A percentile compares a stretch with the other conserved stretches of the same genome.
Evolutionary conservation across 2,113 vertebrate genomes (phyloP).

Genomic region (Eulemur rufifrons): DNA sequence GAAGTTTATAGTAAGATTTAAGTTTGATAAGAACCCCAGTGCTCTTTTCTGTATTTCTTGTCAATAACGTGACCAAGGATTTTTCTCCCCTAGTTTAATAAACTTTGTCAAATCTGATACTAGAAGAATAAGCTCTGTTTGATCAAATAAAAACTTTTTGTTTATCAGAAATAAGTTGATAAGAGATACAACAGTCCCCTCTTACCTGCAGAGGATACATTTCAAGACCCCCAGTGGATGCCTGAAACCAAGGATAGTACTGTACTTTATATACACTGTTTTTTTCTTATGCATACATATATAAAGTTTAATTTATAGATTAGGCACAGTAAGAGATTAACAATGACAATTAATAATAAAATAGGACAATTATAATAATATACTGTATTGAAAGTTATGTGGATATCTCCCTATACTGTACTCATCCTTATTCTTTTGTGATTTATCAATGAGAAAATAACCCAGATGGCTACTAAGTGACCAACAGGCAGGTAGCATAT

Average conservation of each 20-base stretch:
- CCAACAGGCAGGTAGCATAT: neutral
- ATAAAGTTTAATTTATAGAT: neutral
- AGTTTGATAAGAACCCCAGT: conserved; percentile 25
- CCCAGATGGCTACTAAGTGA: neutral
- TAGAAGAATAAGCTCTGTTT: neutral
- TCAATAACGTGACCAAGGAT: neutral
- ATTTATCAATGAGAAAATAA: neutral
- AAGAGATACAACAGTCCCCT: neutral
- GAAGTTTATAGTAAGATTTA: conserved; percentile 47
- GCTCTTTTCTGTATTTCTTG: conserved; percentile 5
- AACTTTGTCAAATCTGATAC: neutral
- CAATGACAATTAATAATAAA: neutral
- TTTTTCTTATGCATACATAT: neutral
- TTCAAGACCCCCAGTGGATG: neutral
- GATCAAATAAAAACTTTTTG: neutral
- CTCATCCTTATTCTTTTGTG: neutral
- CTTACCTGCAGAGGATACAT: neutral
- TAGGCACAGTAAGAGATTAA: neutral
- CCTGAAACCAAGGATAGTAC: neutral
- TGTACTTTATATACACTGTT: neutral
- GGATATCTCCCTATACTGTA: neutral
- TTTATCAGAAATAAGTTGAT: conserved; percentile 23
- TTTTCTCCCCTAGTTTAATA: neutral
- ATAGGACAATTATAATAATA: neutral
- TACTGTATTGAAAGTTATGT: neutral